Percentiles rank a stretch among this genome's conserved stretches.
phyloP scores from a whole-genome alignment of 2,888 invertebrate genomes.

The Tenthredo distinguenda region DNA sequence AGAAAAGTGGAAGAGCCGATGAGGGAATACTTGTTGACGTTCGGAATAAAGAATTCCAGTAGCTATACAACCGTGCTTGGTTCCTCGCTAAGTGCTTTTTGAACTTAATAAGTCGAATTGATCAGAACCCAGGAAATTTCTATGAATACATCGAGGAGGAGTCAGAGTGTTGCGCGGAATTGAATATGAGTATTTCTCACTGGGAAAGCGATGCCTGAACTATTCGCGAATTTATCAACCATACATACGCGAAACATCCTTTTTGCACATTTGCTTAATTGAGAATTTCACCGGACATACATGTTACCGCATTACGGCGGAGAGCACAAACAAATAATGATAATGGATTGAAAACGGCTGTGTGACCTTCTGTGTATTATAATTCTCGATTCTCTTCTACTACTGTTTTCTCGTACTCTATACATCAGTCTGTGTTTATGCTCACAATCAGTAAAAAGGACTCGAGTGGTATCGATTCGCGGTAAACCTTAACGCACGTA shows the following conservation, averaged over 20 bases:
- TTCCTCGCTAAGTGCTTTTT: not conserved
- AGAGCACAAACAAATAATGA: not conserved
- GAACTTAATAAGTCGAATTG: not conserved
- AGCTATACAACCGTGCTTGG: not conserved
- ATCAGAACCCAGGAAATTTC: not conserved
- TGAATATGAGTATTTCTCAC: not conserved
- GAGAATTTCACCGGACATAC: not conserved
- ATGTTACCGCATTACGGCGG: not conserved
- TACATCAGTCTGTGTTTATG: not conserved
- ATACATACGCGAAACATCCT: not conserved
- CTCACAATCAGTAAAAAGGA: not conserved
- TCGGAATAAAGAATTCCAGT: conserved; percentile 16
- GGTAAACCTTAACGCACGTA: not conserved
- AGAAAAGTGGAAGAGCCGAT: not conserved
- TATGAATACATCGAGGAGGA: not conserved
- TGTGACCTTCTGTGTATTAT: not conserved
- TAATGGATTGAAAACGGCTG: conserved; percentile 21
- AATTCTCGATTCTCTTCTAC: not conserved
- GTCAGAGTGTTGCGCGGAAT: not conserved
- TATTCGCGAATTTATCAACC: not conserved
- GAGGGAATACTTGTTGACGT: conserved; percentile 10
- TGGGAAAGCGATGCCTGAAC: not conserved
- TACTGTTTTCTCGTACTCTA: not conserved
- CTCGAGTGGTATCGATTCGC: not conserved
- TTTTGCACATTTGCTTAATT: not conserved